Evolutionary conservation across 2,888 invertebrate species (phyloP), one percentile per base, ranked within the genome.

Genomic region (Heliconius cydno): DNA sequence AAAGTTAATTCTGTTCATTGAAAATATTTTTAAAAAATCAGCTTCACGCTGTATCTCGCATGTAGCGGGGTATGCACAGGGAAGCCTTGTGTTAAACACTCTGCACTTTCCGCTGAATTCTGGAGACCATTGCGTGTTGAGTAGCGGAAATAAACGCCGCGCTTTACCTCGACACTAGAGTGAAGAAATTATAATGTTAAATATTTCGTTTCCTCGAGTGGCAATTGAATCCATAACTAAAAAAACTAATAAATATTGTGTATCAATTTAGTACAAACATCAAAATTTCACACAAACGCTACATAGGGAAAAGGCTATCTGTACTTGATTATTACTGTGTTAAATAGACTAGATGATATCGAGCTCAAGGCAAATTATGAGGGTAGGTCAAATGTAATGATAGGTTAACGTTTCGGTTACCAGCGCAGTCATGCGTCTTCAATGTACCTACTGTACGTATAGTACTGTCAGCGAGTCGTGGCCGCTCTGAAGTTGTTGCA

Each of bases 361-460:
- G 57, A 72, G 57, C n/a, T 72, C 68, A 78, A 68, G 76, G 79
- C 81, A 79, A 80, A 80, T 79, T 80, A 76, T 76, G 65, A 79
- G 73, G 52, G 46, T 46, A 74, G 80, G 80, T 79, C 82, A 72
- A 66, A 77, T 70, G 80, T 82, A 82, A 80, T 80, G 76, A 73
- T 79, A 65, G 72, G 79, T 72, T 57, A 57, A 72, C 79, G 79
- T 77, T 79, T 72, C 68, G 79, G 75, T 81, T 81, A 81, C 71
- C 30, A 10, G 30, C 25, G 30, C 71, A 30, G 52, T 30, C 52
- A 30, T 52, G 52, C 52, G 46, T 28, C 46, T 25, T 19, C n/a
- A n/a, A n/a, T n/a, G n/a, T n/a, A n/a, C n/a, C n/a, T n/a, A n/a
- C 19, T 52, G 19, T 52, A 52, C 19, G 52, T 52, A 7, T 22